A percentile compares a stretch with the other conserved stretches of the same genome.
Conservation (phyloP, 2,797 vertebrate species). For the Rhabdomys pumilio region DNA sequence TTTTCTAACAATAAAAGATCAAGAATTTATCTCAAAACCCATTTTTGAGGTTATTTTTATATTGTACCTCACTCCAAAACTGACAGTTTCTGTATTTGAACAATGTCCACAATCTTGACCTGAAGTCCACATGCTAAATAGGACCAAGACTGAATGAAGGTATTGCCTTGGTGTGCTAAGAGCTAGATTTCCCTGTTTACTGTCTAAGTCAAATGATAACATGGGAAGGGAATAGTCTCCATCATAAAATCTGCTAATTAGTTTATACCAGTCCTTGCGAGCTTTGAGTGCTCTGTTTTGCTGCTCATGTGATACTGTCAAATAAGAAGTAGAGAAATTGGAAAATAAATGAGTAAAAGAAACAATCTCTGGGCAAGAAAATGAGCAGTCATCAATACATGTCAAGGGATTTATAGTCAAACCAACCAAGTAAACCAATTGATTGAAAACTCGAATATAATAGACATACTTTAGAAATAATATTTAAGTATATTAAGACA, state of each 20-base stretch:
- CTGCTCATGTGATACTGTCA: conserved; percentile 66
- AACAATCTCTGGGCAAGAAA: conserved; percentile 79
- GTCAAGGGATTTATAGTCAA: conserved; percentile 83
- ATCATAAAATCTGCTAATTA: conserved; percentile 75
- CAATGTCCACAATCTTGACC: neutral
- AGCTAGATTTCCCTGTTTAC: conserved; percentile 60
- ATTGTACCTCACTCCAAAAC: neutral
- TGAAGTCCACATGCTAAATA: conserved; percentile 15
- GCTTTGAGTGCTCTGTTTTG: conserved; percentile 52
- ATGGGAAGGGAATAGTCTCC: conserved; percentile 46
- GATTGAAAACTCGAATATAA: conserved; percentile 81
- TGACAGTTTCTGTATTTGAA: conserved; percentile 5
- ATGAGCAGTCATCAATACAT: conserved; percentile 81
- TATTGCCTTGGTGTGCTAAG: conserved; percentile 26
- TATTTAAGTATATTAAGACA: conserved; percentile 77
- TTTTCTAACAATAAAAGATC: conserved; percentile 58
- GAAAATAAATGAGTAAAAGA: conserved; percentile 82
- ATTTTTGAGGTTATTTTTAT: conserved; percentile 31
- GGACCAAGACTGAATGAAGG: conserved; percentile 1
- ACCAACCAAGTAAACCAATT: conserved; percentile 76
- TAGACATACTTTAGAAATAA: conserved; percentile 77
- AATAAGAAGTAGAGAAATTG: conserved; percentile 72
- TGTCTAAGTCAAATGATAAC: conserved; percentile 43
- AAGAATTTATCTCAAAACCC: conserved; percentile 57
- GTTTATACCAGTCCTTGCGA: conserved; percentile 72